Conservation (phyloP, 2,113 vertebrate genomes). For the Furnarius figulus region DNA sequence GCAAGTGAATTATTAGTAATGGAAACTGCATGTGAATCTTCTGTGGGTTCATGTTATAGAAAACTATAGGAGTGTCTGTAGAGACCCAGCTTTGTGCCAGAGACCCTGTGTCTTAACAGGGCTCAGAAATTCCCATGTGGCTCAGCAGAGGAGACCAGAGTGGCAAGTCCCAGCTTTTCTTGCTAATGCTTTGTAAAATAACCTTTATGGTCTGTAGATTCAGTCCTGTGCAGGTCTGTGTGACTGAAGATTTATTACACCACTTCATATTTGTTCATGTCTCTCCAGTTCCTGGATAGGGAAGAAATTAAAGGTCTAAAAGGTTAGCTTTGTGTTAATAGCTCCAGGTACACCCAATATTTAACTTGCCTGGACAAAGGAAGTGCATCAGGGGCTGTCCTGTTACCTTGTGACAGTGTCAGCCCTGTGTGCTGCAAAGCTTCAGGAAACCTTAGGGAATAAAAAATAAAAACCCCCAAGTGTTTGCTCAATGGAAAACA, state of each 20-base stretch:
- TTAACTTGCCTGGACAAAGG: background rate
- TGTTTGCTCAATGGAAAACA: conserved; percentile 28
- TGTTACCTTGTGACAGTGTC: background rate
- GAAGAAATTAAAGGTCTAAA: conserved; percentile 2
- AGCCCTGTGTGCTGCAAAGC: conserved; percentile 6
- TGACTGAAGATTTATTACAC: background rate
- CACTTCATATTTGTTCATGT: background rate
- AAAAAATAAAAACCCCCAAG: background rate
- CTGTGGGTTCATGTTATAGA: background rate
- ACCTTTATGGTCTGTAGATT: background rate
- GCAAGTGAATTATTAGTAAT: background rate
- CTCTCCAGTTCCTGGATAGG: background rate
- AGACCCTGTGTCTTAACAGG: background rate
- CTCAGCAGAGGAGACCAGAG: background rate
- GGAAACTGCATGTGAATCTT: background rate
- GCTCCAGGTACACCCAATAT: background rate
- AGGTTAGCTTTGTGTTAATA: background rate
- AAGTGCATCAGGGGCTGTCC: background rate
- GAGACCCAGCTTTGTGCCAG: background rate
- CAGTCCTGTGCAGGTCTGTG: background rate
- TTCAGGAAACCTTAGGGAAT: background rate
- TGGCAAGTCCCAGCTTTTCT: background rate
- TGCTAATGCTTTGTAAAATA: background rate
- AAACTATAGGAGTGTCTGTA: background rate
- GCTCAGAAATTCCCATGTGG: background rate